phyloP scores from a whole-genome alignment of 2,888 invertebrate species.

The Atrina japonica region DNA sequence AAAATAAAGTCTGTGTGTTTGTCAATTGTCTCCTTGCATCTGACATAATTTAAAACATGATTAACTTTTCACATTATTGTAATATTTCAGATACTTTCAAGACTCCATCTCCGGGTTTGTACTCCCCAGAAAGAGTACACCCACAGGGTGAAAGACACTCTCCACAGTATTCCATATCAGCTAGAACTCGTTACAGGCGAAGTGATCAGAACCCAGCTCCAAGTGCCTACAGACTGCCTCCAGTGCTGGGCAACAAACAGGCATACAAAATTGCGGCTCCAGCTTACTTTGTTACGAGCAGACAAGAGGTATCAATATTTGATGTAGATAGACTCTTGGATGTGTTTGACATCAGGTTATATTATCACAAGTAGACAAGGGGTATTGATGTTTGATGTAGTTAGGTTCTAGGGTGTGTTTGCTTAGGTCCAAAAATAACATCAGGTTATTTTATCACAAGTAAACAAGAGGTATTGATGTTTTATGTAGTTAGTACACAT shows the following conservation, averaged over 20 bases:
- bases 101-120: conserved; percentile 65
- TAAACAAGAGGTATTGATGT: conserved; percentile 21
- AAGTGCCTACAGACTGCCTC: conserved; percentile 71
- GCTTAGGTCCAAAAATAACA: no score
- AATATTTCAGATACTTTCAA: conserved; percentile 57
- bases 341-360: conserved; percentile 91
- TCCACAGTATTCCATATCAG: conserved; percentile 63
- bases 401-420: no score
- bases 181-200: conserved; percentile 58
- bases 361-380: conserved; percentile 87
- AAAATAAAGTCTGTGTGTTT: neutral
- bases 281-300: conserved; percentile 91
- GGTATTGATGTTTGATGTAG: no score
- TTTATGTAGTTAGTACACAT: no score
- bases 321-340: no score
- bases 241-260: conserved; percentile 72
- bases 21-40: neutral
- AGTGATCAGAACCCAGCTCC: conserved; percentile 67
- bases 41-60: neutral
- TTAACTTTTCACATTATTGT: neutral
- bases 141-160: conserved; percentile 70
- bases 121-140: conserved; percentile 67
- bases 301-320: conserved; percentile 24
- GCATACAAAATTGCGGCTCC: conserved; percentile 84
- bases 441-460: conserved; percentile 94